Base-by-base conservation (phyloP, 2,888 invertebrate species). In the Neoascia interrupta region DNA sequence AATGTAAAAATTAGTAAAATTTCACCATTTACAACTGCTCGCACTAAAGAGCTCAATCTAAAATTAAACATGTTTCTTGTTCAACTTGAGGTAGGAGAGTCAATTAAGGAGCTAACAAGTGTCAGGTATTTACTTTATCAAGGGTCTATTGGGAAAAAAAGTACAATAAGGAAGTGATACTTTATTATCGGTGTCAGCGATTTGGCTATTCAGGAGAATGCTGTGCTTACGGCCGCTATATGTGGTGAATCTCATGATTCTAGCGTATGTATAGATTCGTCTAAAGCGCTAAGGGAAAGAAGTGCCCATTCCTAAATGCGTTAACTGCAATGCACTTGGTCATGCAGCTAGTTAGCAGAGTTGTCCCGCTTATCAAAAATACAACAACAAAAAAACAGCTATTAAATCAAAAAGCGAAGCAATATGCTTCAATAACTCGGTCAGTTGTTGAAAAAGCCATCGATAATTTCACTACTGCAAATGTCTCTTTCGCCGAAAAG, bases 1-100 rank as follows among this genome's bases (percentile, higher is more conserved):
- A 60, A 60, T 8, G 16, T 47, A 6, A 60, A 19, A 60, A 47
- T 60, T 19, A 45, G 47, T 5, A 49, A 49, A 51, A 51, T 51
- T 31, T 19, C 39, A 13, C 39, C 61, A 19, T 63, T 63, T 39
- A 1, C 18, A 11, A 61, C 61, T 0, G n/a, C 39, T 11, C 16
- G 18, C 15, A 13, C 49, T 36, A 61, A 51, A 6, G 49, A 63
- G 21, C 10, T 41, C 19, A 23, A 51, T 34, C 5, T 13, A 39
- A 63, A 60, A 60, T 16, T 60, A 10, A 60, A 60, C 15, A 47
- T 36, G 8, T 61, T 49, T 39, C 4, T 28, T 16, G 37, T 39
- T 4, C 61, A 61, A n/a, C 23, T 61, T 4, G 60, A 60, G 8
- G 21, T 47, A 11, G 45, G 60, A 8, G 37, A n/a, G n/a, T n/a